Evolutionary conservation across 2,113 vertebrate species (phyloP), one percentile per base, ranked within the genome.

Genomic region (Macquaria ambigua): DNA sequence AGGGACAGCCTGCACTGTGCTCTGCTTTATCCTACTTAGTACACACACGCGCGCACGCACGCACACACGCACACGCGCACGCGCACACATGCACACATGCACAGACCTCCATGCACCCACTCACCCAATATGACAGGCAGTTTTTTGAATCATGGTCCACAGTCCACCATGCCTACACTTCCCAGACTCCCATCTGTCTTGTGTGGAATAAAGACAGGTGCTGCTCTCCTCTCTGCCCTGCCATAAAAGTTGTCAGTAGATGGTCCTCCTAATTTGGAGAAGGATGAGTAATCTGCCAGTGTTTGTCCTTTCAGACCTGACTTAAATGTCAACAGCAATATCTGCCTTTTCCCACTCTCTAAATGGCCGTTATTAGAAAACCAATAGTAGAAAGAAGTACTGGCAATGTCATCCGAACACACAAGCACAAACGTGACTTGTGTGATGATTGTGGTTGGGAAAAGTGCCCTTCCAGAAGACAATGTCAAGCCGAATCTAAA

Each of bases 371-470:
- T 62, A 79, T 69, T 76, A 84, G 83, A 90, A 78, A 82, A 76
- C 74, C 74, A 85, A 77, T 78, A 53, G 52, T 46, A 63, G 34
- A 81, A 48, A 71, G 70, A 74, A 83, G 80, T 75, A 28, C 74
- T 16, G 81, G 69, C 89, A 90, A 84, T 83, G 88, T 85, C 89
- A 87, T 55, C 61, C 23, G 59, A 79, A 77, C 53, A 61, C 78
- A 25, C 59, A 21, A 10, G 41, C 56, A 53, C 72, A 75, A 63
- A 84, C 79, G 63, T 84, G 91, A 89, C 82, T 69, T 46, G 79
- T 23, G 68, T 84, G 56, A 34, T 64, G 74, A 84, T 84, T 43
- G 9, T 1, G 58, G 50, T 52, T 34, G 56, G 68, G 74, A 41
- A 67, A 67, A 25, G 69, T 72, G 79, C 46, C 79, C 79, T 84